A percentile compares a stretch with the other conserved stretches of the same genome.
Evolutionary conservation across 2,888 invertebrate species (phyloP).

Genomic region (Heliconius charithonia): DNA sequence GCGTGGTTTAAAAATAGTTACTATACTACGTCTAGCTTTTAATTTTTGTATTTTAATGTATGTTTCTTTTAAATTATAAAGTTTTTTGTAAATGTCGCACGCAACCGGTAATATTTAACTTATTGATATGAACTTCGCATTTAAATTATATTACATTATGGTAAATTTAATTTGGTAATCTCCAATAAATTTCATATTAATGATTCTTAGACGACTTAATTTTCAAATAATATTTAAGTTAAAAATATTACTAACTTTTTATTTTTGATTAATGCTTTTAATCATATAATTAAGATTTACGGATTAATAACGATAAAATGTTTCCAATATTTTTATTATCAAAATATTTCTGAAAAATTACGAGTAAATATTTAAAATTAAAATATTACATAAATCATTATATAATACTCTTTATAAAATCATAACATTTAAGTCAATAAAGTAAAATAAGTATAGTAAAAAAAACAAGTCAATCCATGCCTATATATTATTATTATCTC

Average conservation of each 20-base stretch:
- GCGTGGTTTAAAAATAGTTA: constrained; percentile 64
- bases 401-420: no score
- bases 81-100: background rate
- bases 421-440: background rate
- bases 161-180: background rate
- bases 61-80: background rate
- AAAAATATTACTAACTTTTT: background rate
- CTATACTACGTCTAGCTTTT: constrained; percentile 25
- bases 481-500: constrained; percentile 19
- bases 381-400: background rate
- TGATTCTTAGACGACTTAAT: background rate
- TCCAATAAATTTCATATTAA: background rate
- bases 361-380: background rate
- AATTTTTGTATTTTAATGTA: constrained; percentile 16
- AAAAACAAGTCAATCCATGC: background rate
- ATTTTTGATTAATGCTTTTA: background rate
- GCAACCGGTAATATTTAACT: constrained; percentile 13
- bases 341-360: background rate
- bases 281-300: background rate
- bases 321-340: background rate
- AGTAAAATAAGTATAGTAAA: background rate
- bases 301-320: background rate
- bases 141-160: background rate
- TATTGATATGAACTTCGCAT: constrained; percentile 6
- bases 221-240: background rate